Evolutionary conservation across 2,888 invertebrate species (phyloP).

Genomic region (Nymphalis polychloros): DNA sequence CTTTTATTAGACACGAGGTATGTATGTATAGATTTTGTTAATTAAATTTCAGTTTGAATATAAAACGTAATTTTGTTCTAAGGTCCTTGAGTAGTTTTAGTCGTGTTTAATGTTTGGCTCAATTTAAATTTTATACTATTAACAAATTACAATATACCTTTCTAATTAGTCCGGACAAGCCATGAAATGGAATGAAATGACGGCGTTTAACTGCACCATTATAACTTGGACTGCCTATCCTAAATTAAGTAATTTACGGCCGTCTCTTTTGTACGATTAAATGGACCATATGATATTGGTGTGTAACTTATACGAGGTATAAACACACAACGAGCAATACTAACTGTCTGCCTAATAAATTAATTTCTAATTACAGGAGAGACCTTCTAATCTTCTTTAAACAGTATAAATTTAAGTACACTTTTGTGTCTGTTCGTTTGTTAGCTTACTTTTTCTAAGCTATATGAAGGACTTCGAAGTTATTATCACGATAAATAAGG

Average conservation of each 20-base stretch:
- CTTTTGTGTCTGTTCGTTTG: too few relatives aligned
- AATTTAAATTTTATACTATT: not conserved
- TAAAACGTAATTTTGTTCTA: too few relatives aligned
- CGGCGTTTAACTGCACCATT: constrained; percentile 11
- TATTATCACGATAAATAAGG: too few relatives aligned
- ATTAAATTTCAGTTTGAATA: too few relatives aligned
- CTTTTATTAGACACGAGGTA: too few relatives aligned
- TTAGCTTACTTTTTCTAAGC: too few relatives aligned
- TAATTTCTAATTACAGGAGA: not conserved
- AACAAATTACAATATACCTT: not conserved
- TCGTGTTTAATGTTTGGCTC: not conserved
- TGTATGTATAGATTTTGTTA: too few relatives aligned
- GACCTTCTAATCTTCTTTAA: not conserved
- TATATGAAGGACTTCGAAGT: too few relatives aligned
- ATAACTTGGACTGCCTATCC: constrained; percentile 13
- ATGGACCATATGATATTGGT: constrained; percentile 7
- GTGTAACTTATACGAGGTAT: constrained; percentile 8
- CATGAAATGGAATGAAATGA: constrained; percentile 4
- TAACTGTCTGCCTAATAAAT: not conserved
- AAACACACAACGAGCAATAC: not conserved
- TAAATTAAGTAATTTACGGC: constrained; percentile 10
- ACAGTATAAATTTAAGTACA: too few relatives aligned
- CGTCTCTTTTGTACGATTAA: not conserved
- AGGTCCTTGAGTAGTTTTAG: too few relatives aligned
- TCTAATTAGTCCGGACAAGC: constrained; percentile 1